Conservation (phyloP, 2,113 vertebrate species). For the Pseudopodoces humilis region DNA sequence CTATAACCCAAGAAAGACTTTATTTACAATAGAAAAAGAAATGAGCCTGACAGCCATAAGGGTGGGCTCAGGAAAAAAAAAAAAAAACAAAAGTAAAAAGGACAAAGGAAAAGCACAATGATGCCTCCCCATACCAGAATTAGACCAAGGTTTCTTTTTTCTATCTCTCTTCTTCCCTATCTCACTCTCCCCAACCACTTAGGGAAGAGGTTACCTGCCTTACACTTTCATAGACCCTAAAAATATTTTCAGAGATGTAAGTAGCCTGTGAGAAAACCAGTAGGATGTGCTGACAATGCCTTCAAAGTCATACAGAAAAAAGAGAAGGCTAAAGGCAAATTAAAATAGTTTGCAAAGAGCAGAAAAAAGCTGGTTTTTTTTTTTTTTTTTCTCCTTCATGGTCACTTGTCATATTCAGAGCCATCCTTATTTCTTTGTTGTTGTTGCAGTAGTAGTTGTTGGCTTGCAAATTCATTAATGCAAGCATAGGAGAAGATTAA, state of each 20-base stretch:
- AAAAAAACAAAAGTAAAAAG: neutral
- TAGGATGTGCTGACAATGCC: constrained; percentile 9
- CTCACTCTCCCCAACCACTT: neutral
- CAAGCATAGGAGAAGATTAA: constrained; percentile 32
- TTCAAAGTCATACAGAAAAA: constrained; percentile 10
- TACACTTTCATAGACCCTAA: constrained; percentile 38
- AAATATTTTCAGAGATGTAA: constrained; percentile 61
- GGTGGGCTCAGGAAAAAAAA: neutral
- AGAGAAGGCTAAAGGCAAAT: constrained; percentile 16
- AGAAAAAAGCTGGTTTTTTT: neutral
- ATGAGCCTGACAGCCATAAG: constrained; percentile 5
- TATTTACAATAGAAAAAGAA: constrained; percentile 54
- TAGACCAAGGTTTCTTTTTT: neutral
- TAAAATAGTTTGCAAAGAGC: neutral
- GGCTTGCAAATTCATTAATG: constrained; percentile 50
- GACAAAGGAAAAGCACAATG: neutral
- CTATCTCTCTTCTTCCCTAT: neutral
- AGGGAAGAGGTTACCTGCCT: constrained; percentile 46
- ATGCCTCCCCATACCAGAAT: constrained; percentile 33
- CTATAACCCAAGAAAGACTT: constrained; percentile 53
- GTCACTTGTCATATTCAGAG: neutral
- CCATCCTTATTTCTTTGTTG: neutral
- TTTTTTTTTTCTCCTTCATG: neutral
- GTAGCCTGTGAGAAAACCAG: constrained; percentile 41
- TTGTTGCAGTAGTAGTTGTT: neutral